Evolutionary conservation across 92 coral and sea anemone genomes (phyloP).

Genomic region (Actinostola sp.): DNA sequence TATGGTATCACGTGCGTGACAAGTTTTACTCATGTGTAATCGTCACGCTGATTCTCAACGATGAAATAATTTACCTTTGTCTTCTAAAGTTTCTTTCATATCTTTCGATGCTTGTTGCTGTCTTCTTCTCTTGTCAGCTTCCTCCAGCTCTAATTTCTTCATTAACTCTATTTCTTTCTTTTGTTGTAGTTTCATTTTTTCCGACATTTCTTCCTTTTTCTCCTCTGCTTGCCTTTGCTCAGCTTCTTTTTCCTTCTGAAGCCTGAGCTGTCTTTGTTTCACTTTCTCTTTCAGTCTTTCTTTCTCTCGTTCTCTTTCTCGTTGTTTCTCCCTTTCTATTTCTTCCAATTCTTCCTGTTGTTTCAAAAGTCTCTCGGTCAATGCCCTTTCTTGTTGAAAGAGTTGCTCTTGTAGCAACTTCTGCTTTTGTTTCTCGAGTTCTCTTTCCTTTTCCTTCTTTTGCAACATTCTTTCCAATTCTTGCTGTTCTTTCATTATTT

Average conservation of each 20-base stretch:
- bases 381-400: slow-evolving; percentile 71
- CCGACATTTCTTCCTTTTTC: slow-evolving; percentile 37
- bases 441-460: slow-evolving; percentile 89
- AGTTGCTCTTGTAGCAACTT: slow-evolving; percentile 83
- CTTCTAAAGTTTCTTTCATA: slow-evolving; percentile 42
- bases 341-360: slow-evolving; percentile 88
- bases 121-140: slow-evolving; percentile 53
- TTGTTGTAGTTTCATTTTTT: slow-evolving; percentile 41
- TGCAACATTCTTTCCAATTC: slow-evolving; percentile 86
- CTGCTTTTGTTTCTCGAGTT: slow-evolving; percentile 83
- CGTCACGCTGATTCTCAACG: too few relatives aligned
- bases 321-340: slow-evolving; percentile 83
- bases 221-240: slow-evolving; percentile 38
- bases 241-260: slow-evolving; percentile 56
- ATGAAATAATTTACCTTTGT: slow-evolving; percentile 29
- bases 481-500: slow-evolving; percentile 82
- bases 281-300: slow-evolving; percentile 65
- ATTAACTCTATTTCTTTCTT: slow-evolving; percentile 65
- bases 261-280: slow-evolving; percentile 59
- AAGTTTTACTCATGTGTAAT: too few relatives aligned
- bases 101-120: slow-evolving; percentile 68
- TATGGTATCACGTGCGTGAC: too few relatives aligned
- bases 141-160: slow-evolving; percentile 55
- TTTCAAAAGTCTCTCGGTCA: slow-evolving; percentile 73
- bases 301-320: slow-evolving; percentile 73